Base-by-base conservation (phyloP, 92 coral and sea anemone species). In the Palythoa heliodiscus region DNA sequence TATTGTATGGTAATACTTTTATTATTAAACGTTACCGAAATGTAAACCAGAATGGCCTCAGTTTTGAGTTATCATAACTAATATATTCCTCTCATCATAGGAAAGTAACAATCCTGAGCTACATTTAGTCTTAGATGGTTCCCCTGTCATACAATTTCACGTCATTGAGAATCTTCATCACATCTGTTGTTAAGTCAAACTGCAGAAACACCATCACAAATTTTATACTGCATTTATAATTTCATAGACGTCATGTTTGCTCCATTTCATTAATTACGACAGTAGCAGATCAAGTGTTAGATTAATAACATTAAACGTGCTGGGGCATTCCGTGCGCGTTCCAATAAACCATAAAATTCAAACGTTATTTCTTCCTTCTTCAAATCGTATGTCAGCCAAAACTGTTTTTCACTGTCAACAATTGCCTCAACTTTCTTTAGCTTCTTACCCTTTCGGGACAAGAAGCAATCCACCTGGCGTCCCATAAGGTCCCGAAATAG, bases 361-460 rank as follows among this genome's bases (percentile, higher is more conserved):
- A 23, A 23, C 2, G 14, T 11, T 11, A 72, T 39, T 17, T 73
- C 24, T 13, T 73, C 77, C 12, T 73, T 14, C 77, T 72, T 73
- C 12, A 6, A 16, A 73, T 43, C 3, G 77, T 73, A 73, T 14
- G 77, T 73, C 5, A 73, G 11, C 24, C 24, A 73, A 73, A 73
- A 73, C 54, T 73, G 77, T 73, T 73, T 73, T 4, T 73, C 77
- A 73, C 54, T 43, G 77, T 73, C 23, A 14, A 72, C 43, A 1
- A 73, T 17, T 14, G 77, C 77, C 55, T 73, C 77, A 14, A 73
- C 77, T 73, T 73, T 73, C 55, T 73, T 16, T 58, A 73, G 77
- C 24, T 73, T 39, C 24, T 73, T 73, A 16, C 77, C 57, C 78
- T 52, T 74, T 74, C 61, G 14, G 60, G 78, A 74, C 78, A 74